Base-by-base conservation (phyloP, 1,140 invertebrate genomes). In the Episyrphus balteatus region DNA sequence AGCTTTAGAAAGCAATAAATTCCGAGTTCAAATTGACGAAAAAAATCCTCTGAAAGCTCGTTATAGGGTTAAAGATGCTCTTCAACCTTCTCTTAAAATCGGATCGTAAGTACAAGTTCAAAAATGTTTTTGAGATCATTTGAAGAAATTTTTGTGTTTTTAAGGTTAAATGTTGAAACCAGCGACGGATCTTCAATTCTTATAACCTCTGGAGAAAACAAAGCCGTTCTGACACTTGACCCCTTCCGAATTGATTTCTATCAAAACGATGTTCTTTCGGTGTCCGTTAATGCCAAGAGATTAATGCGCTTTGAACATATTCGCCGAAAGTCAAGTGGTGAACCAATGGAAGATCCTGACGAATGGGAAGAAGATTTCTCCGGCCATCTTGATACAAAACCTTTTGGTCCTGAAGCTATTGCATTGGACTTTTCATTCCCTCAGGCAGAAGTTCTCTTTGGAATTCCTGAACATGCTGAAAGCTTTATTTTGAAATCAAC, bases 361-460 rank as follows among this genome's bases (percentile, higher is more conserved):
- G 76, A 89, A 32, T 98, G 95, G 93, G 92, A 98, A 65, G 96
- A 99, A 72, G 89, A 84, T 55, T 99, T 94, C 68, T 94, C 96
- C 62, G 81, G 81, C 0, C 90, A 95, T 70, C 85, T 87, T 52
- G 97, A 99, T 68, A 77, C 81, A 19, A 99, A 98, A 70, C 93
- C 92, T 0, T 75, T 81, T 61, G 96, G 94, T 14, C 94, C 94
- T 9, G 84, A 91, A 56, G 96, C 94, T 6, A 77, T 99, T 52
- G 94, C 94, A 5, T 67, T 99, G 53, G 97, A 99, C 66, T 82
- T 99, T 49, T 82, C 83, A 30, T 99, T 99, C 70, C 83, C 88
- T 30, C 88, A 86, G 19, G 90, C 93, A 33, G 80, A 92, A 49
- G 75, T 93, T 65, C 80, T 92, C 2, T 99, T 98, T 71, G 97